Conservation (phyloP, 2,888 invertebrate species). For the Cordilura impudica region DNA sequence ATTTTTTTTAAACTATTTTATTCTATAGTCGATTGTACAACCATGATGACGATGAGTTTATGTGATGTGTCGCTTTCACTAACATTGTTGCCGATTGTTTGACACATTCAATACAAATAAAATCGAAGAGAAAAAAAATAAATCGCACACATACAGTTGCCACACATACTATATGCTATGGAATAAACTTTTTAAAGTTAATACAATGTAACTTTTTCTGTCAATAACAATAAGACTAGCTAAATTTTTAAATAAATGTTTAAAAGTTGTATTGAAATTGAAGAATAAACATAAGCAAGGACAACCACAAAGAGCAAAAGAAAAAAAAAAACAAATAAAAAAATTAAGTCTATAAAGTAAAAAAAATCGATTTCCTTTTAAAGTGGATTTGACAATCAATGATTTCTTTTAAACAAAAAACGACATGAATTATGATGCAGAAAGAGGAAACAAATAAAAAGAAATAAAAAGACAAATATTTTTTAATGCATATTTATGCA, state of each 20-base stretch:
- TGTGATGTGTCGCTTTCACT: conserved; percentile 65
- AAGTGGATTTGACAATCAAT: conserved; percentile 36
- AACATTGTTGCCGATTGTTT: conserved; percentile 64
- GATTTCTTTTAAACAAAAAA: conserved; percentile 35
- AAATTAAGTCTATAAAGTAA: conserved; percentile 13
- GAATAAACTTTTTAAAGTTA: conserved; percentile 48
- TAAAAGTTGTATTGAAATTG: conserved; percentile 49
- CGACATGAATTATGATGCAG: conserved; percentile 43
- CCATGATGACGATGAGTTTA: conserved; percentile 51
- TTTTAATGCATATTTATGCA: conserved; percentile 21
- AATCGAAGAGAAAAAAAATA: conserved; percentile 34
- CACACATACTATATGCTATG: background rate
- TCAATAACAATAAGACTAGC: conserved; percentile 50
- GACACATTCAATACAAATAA: conserved; percentile 64
- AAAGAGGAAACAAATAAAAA: background rate
- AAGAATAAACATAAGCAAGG: conserved; percentile 10
- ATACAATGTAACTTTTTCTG: conserved; percentile 59
- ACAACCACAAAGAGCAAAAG: too few relatives aligned
- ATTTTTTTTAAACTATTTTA: too few relatives aligned
- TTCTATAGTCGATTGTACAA: conserved; percentile 38
- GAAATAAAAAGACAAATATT: background rate
- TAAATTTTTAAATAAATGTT: conserved; percentile 57
- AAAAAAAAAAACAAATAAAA: too few relatives aligned
- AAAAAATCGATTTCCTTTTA: conserved; percentile 30
- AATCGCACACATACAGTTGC: conserved; percentile 15